Evolutionary conservation across 2,113 vertebrate species (phyloP).

Genomic region (Crotophaga sulcirostris): DNA sequence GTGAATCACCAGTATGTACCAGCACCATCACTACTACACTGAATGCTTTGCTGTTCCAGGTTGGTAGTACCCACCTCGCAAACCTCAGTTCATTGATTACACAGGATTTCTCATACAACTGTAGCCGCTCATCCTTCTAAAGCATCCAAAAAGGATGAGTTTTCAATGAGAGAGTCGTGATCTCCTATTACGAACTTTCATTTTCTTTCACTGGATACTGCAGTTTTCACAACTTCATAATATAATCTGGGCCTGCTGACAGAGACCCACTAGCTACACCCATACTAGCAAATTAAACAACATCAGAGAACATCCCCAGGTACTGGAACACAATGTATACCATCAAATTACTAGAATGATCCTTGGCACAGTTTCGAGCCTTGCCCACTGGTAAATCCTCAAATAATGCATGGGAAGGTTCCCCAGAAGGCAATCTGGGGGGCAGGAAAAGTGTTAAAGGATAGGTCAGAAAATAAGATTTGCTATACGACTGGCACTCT

Average conservation of each 20-base stretch:
- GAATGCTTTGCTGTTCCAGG: not conserved
- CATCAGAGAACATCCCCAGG: not conserved
- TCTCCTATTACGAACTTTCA: not conserved
- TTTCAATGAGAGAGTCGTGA: not conserved
- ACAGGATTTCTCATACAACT: not conserved
- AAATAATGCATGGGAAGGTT: not conserved
- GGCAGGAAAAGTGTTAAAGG: not conserved
- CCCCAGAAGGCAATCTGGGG: not conserved
- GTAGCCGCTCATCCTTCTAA: not conserved
- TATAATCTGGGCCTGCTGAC: conserved; percentile 30
- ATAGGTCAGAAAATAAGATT: not conserved
- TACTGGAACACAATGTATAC: not conserved
- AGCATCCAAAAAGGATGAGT: not conserved
- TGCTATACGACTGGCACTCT: rapidly evolving
- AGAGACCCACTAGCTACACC: conserved; percentile 40
- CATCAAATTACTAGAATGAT: not conserved
- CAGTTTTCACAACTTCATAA: conserved; percentile 6
- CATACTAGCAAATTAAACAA: conserved; percentile 24
- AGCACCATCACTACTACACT: not conserved
- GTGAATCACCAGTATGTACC: not conserved
- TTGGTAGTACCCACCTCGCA: rapidly evolving
- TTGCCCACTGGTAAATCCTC: not conserved
- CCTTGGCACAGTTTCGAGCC: not conserved
- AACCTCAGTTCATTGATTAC: not conserved
- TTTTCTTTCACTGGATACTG: conserved; percentile 37